phyloP scores from a whole-genome alignment of 1,140 invertebrate genomes.

The Tetragonula clypearis region DNA sequence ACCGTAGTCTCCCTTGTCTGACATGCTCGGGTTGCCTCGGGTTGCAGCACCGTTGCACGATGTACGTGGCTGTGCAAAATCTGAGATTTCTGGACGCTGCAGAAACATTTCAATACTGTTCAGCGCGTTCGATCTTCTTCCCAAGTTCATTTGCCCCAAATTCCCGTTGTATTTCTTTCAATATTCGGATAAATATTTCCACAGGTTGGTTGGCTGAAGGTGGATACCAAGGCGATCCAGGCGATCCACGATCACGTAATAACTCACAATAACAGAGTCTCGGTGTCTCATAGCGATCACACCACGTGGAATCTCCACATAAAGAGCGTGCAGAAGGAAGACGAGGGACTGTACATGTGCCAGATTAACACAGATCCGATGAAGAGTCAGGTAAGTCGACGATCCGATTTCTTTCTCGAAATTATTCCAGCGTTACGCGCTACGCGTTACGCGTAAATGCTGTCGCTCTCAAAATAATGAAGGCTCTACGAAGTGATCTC shows the following conservation, averaged over 20 bases:
- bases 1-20: no score
- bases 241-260: slow-evolving; percentile 95
- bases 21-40: no score
- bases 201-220: slow-evolving; percentile 95
- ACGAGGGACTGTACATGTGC: slow-evolving; percentile 92
- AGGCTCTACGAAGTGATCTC: no score
- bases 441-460: no score
- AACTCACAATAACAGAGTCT: slow-evolving; percentile 91
- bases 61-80: no score
- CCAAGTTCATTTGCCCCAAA: not conserved
- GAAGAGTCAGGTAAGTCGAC: slow-evolving; percentile 88
- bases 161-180: not conserved
- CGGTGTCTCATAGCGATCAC: slow-evolving; percentile 90
- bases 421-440: not conserved
- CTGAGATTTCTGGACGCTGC: no score
- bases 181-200: slow-evolving; percentile 38
- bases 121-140: no score
- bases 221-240: slow-evolving; percentile 92
- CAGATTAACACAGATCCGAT: slow-evolving; percentile 92
- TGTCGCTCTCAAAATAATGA: no score
- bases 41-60: no score
- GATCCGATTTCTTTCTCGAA: not conserved
- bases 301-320: slow-evolving; percentile 93
- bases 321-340: slow-evolving; percentile 89
- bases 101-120: no score